These are phyloP conservation scores for Eulemur coronatus DNA, from an alignment of 2,797 vertebrate species.

Conservation along the genomic window DNA sequence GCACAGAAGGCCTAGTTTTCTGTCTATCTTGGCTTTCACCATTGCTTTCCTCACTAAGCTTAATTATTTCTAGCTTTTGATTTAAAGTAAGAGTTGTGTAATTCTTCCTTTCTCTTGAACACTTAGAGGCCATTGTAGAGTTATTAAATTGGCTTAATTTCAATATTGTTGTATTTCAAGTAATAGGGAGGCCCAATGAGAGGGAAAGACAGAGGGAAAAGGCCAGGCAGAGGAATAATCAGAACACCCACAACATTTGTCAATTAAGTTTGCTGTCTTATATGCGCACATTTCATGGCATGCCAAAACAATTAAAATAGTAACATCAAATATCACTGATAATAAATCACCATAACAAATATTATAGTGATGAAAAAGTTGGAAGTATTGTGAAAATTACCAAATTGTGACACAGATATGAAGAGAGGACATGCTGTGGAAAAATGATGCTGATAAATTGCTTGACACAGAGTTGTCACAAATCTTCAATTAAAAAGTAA, in stretches of 20 bases:
- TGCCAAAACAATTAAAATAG: too few species aligned
- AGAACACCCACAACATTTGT: neutral
- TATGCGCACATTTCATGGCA: too few species aligned
- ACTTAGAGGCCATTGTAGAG: neutral
- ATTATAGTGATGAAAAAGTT: neutral
- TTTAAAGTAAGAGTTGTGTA: neutral
- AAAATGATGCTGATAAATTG: neutral
- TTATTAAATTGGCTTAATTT: neutral
- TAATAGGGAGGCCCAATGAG: neutral
- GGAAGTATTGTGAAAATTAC: neutral
- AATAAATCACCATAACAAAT: neutral
- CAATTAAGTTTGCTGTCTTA: neutral
- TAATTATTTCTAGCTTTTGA: neutral
- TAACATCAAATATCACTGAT: neutral
- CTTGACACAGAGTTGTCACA: neutral
- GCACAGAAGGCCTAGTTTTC: neutral
- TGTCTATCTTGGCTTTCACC: neutral
- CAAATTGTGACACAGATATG: neutral
- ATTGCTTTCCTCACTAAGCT: neutral
- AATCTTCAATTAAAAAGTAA: neutral
- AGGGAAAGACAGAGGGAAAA: neutral
- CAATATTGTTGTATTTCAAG: neutral
- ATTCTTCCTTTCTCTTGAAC: neutral
- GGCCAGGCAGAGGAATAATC: neutral
- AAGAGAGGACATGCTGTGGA: neutral